Evolutionary conservation across 2,888 invertebrate species (phyloP).

Genomic region (Sphaerolaimus hirsutus): DNA sequence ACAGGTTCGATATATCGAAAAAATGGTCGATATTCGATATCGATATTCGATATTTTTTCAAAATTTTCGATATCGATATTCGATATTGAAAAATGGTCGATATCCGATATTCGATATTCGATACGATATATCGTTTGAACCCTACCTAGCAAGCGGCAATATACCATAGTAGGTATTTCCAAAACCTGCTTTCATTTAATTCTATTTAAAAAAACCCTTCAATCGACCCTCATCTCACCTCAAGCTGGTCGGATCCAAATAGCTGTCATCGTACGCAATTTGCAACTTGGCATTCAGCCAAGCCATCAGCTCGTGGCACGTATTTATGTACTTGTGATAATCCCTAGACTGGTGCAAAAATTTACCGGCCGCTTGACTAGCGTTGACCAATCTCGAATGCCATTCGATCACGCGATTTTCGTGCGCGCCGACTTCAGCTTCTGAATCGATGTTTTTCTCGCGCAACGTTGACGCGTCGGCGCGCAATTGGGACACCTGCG

Average conservation of each 20-base stretch:
- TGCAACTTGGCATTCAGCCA: conserved; percentile 85
- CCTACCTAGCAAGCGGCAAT: no score
- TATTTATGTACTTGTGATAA: conserved; percentile 16
- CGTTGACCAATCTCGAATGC: conserved; percentile 10
- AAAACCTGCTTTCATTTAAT: no score
- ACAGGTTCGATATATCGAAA: no score
- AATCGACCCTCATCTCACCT: no score
- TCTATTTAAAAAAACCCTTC: no score
- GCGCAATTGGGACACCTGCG: not conserved
- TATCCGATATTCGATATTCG: no score
- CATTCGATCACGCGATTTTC: conserved; percentile 11
- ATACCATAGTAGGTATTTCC: no score
- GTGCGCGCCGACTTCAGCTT: not conserved
- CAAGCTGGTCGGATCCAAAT: conserved; percentile 80
- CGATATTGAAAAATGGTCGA: no score
- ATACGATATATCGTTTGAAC: no score
- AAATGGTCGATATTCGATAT: no score
- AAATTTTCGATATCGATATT: no score
- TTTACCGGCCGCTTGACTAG: conserved; percentile 8
- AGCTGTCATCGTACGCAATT: conserved; percentile 71
- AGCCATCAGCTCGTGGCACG: conserved; percentile 32
- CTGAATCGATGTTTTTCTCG: conserved; percentile 7
- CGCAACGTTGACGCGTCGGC: not conserved
- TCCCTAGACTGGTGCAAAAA: conserved; percentile 14
- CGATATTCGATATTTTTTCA: no score